Percentiles rank a stretch among this genome's conserved stretches.
Evolutionary conservation across 2,888 invertebrate genomes (phyloP).

Genomic region (Heliconius cydno): DNA sequence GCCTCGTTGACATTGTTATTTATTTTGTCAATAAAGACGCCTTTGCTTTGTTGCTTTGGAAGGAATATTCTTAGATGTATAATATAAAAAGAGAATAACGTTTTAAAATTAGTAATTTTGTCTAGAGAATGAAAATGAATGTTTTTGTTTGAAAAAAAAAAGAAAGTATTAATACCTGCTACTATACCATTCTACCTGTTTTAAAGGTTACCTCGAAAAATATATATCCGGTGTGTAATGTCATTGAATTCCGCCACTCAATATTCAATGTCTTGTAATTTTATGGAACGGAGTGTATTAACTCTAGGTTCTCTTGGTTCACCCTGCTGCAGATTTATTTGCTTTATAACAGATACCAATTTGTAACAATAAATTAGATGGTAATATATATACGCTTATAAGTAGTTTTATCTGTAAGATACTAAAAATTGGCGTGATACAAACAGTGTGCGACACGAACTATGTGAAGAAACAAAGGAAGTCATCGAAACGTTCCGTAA

Average conservation of each 20-base stretch:
- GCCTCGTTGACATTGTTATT: conserved; percentile 65
- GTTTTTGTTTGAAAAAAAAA: no score
- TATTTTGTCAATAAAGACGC: conserved; percentile 61
- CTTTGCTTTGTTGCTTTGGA: conserved; percentile 16
- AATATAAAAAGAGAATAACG: no score
- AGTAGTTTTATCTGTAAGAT: conserved; percentile 34
- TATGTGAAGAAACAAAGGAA: conserved; percentile 76
- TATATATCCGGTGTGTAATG: background rate
- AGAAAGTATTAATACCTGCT: no score
- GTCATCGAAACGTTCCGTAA: conserved; percentile 70
- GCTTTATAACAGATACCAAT: background rate
- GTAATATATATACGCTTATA: conserved; percentile 21
- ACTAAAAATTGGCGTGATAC: conserved; percentile 46
- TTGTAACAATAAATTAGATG: conserved; percentile 13
- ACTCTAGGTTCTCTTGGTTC: no score
- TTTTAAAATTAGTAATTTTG: no score
- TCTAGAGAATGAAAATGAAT: no score
- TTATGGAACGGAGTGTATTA: no score
- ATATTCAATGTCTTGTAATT: no score
- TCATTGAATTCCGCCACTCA: background rate
- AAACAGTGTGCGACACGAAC: conserved; percentile 58
- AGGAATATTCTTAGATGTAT: background rate
- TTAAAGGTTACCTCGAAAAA: background rate
- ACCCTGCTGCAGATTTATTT: background rate
- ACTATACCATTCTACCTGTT: background rate